Evolutionary conservation across 1,140 invertebrate species (phyloP).

Genomic region (Sesamia nonagrioides): DNA sequence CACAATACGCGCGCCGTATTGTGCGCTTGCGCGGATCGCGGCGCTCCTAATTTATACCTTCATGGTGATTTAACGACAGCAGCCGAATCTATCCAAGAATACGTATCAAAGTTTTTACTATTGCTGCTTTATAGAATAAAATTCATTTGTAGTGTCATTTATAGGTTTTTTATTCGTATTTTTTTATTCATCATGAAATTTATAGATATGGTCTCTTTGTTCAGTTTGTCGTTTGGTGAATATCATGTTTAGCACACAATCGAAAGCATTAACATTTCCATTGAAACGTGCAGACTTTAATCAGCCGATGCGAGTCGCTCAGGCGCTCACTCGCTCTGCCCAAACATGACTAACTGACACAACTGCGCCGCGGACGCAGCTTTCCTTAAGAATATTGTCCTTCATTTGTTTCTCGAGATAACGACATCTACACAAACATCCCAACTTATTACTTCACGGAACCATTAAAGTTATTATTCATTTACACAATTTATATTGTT

Average conservation of each 20-base stretch:
- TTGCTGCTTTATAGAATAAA: conserved; percentile 69
- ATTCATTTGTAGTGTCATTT: conserved; percentile 69
- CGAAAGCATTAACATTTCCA: conserved; percentile 78
- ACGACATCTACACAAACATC: conserved; percentile 18
- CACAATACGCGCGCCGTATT: conserved; percentile 75
- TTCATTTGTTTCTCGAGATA: conserved; percentile 33
- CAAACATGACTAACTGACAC: conserved; percentile 51
- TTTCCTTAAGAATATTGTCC: conserved; percentile 15
- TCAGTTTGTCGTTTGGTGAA: conserved; percentile 66
- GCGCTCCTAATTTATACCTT: conserved; percentile 84
- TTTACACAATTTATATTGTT: conserved; percentile 52
- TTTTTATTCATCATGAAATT: conserved; percentile 71
- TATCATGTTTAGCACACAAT: conserved; percentile 79
- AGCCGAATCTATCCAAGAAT: conserved; percentile 65
- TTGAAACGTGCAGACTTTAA: conserved; percentile 66
- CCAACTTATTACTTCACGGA: conserved; percentile 23
- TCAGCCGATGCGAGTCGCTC: conserved; percentile 59
- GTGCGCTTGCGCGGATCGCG: conserved; percentile 65
- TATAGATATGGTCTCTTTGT: conserved; percentile 76
- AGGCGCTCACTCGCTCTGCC: conserved; percentile 54
- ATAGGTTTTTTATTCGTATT: conserved; percentile 65
- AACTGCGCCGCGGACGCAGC: conserved; percentile 26
- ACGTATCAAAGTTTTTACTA: conserved; percentile 71
- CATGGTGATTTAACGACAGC: conserved; percentile 78
- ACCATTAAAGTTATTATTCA: conserved; percentile 49